Evolutionary conservation across 2,113 vertebrate species (phyloP).

Genomic region (Malurus melanocephalus): DNA sequence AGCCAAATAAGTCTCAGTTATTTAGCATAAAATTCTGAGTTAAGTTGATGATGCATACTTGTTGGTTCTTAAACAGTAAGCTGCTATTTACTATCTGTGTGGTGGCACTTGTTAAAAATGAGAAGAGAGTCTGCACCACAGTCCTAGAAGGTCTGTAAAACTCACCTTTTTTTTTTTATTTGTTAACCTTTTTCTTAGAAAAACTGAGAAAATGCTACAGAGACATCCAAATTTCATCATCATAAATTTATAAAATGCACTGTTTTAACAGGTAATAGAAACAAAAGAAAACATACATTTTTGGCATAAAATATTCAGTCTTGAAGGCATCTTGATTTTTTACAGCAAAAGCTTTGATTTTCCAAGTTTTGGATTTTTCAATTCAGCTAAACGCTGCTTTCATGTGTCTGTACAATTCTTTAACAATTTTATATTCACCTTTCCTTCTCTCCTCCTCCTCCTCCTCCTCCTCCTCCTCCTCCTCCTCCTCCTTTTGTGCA

Average conservation of each 20-base stretch:
- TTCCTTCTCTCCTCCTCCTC: not conserved
- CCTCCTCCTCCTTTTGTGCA: slow-evolving; percentile 11
- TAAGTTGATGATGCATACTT: not conserved
- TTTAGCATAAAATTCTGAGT: not conserved
- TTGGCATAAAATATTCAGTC: not conserved
- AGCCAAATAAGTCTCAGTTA: not conserved
- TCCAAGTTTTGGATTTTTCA: not conserved
- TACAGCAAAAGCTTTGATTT: not conserved
- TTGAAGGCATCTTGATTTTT: not conserved
- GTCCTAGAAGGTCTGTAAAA: not conserved
- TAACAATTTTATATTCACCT: not conserved
- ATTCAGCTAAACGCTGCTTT: not conserved
- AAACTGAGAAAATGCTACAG: not conserved
- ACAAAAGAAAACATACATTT: not conserved
- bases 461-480: slow-evolving; percentile 5
- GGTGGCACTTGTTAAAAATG: not conserved
- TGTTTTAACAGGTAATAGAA: not conserved
- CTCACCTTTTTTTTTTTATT: not conserved
- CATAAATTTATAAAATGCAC: not conserved
- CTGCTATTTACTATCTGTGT: not conserved
- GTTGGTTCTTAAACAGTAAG: slow-evolving; percentile 18
- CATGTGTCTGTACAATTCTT: not conserved
- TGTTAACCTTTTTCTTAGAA: slow-evolving; percentile 11
- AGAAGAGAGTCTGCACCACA: not conserved
- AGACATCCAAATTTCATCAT: not conserved